phyloP scores from a whole-genome alignment of 2,797 vertebrate species.

The Varecia variegata region DNA sequence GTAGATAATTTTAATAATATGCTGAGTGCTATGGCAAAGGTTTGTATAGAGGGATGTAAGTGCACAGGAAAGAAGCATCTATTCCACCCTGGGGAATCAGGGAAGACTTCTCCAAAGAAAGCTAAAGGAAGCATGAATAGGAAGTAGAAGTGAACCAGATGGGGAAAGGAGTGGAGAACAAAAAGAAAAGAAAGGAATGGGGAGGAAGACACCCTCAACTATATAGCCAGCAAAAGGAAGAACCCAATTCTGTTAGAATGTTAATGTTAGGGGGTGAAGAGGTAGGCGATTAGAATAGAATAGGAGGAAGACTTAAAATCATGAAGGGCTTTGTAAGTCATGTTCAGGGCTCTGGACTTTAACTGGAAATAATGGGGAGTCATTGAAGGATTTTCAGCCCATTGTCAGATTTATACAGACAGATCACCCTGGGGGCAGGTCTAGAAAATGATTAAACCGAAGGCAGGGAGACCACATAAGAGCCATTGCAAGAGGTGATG shows the following conservation, averaged over 20 bases:
- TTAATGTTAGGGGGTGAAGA: background rate
- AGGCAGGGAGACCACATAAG: background rate
- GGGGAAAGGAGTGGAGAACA: conserved; percentile 12
- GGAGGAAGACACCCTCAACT: background rate
- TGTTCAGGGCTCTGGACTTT: background rate
- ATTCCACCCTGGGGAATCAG: background rate
- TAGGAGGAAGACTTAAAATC: background rate
- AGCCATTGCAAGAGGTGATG: background rate
- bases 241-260: background rate
- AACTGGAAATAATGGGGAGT: background rate
- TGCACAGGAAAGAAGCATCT: background rate
- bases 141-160: background rate
- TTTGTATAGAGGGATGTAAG: background rate
- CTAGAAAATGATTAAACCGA: background rate
- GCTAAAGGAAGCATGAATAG: conserved; percentile 3
- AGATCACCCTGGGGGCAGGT: background rate
- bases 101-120: conserved; percentile 6
- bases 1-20: conserved; percentile 20
- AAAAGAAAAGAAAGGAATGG: background rate
- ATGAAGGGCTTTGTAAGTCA: background rate
- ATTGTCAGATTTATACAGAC: background rate
- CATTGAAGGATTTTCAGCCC: background rate
- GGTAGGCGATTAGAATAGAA: background rate
- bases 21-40: background rate
- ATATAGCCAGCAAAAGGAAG: background rate